Conservation (phyloP, 2,888 invertebrate genomes). For the Xestoiulus laeticollis region DNA sequence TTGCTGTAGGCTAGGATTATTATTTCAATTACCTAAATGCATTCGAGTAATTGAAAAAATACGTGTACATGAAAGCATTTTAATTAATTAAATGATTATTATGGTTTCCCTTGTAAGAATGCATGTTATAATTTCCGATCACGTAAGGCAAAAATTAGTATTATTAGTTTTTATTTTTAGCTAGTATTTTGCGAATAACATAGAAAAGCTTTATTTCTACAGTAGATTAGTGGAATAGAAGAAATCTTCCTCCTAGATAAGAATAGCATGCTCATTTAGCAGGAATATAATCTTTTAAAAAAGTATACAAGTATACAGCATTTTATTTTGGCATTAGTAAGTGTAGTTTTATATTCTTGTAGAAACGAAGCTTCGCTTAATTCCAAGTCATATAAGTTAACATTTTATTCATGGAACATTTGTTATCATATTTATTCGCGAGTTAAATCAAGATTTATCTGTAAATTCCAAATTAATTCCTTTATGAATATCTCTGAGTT, state of each 20-base stretch:
- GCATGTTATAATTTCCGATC: neutral
- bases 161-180: neutral
- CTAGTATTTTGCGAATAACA: neutral
- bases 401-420: neutral
- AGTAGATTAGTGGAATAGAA: neutral
- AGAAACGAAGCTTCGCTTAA: neutral
- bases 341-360: neutral
- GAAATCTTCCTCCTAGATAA: neutral
- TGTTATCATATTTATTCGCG: neutral
- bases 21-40: neutral
- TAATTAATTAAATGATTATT: constrained; percentile 11
- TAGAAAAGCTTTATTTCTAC: neutral
- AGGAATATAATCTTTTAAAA: neutral
- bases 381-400: neutral
- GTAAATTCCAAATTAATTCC: neutral
- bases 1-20: neutral
- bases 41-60: neutral
- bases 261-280: neutral
- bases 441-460: neutral
- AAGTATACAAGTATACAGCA: neutral
- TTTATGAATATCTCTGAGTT: neutral
- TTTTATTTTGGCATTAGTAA: neutral
- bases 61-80: neutral
- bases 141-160: neutral
- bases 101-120: neutral